Conservation (phyloP, 2,888 invertebrate species). For the Crioceris asparagi region DNA sequence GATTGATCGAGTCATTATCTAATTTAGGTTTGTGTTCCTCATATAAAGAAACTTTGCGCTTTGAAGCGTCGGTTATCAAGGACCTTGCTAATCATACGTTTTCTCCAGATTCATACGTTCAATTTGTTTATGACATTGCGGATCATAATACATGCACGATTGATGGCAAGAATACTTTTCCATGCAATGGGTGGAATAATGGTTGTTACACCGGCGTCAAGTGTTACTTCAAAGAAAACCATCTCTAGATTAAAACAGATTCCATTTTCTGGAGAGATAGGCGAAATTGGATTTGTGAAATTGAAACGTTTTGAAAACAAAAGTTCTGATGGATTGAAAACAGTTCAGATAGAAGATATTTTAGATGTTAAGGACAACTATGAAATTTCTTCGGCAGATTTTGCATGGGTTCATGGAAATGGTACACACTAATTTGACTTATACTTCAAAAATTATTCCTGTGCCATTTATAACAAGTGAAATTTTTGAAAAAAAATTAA, state of each 20-base stretch:
- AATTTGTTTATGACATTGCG: slow-evolving; percentile 23
- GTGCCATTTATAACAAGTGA: slow-evolving; percentile 26
- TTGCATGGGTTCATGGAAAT: slow-evolving; percentile 23
- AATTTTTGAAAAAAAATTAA: too few relatives aligned
- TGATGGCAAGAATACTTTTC: slow-evolving; percentile 8
- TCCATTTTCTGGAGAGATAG: slow-evolving; percentile 19
- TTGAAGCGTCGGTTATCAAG: slow-evolving; percentile 18
- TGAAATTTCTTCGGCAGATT: slow-evolving; percentile 21
- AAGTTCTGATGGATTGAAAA: slow-evolving; percentile 19
- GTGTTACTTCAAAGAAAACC: neutral
- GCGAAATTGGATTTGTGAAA: slow-evolving; percentile 19
- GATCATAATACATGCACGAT: slow-evolving; percentile 6
- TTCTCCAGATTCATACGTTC: slow-evolving; percentile 7
- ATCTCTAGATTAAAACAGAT: slow-evolving; percentile 10
- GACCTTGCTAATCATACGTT: slow-evolving; percentile 6
- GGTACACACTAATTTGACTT: slow-evolving; percentile 15
- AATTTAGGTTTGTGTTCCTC: slow-evolving; percentile 17
- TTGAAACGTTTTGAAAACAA: slow-evolving; percentile 21
- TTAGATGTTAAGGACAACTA: slow-evolving; percentile 16
- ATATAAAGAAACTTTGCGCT: slow-evolving; percentile 21
- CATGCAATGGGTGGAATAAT: slow-evolving; percentile 11
- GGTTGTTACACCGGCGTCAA: slow-evolving; percentile 2
- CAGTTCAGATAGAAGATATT: slow-evolving; percentile 19
- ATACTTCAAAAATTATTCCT: slow-evolving; percentile 21
- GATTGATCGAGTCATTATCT: slow-evolving; percentile 11